Evolutionary conservation across 2,888 invertebrate genomes (phyloP), one percentile per base, ranked within the genome.

Genomic region (Plebejus melissa): DNA sequence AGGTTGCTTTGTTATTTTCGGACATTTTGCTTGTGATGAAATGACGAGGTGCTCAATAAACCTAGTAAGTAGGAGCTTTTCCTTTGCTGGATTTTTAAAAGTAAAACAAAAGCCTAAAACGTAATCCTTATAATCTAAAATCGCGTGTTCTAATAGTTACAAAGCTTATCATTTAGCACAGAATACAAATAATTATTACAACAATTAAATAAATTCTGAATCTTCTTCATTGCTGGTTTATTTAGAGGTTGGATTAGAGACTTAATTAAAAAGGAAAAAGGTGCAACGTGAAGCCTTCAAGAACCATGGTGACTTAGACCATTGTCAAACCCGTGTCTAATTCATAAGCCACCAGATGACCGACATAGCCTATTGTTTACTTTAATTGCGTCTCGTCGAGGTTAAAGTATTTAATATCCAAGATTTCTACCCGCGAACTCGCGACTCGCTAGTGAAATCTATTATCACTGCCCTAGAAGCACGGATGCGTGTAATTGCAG

Each of bases 401-500:
- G 75, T 9, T 58, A 41, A 57, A 54, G 71, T 57, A 75, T 75
- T 84, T 86, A 88, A 88, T 87, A 88, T 86, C 83, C 84, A 88
- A 88, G 85, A 82, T 85, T 84, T 86, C 85, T 86, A 71, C 41
- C 32, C 32, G 65, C 65, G 65, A 74, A 74, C 84, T 83, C 84
- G 86, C 84, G 83, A 90, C 90, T 89, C 90, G 89, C 85, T 89
- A 91, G 91, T 87, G 91, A 92, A 92, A 92, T 89, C 91, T 86
- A 81, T 81, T 84, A 84, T 86, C 84, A 85, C 83, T 85, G 90
- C 88, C 89, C 89, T 88, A 87, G 86, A 90, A 88, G 85, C 88
- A 87, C 86, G 90, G 91, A 90, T 88, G 92, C 93, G 89, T 91
- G 90, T 92, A 91, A 93, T 93, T 91, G 91, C 83, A 84, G 79